Percentiles rank a stretch among this genome's conserved stretches.
Conservation (phyloP, 2,888 invertebrate species). For the Nomada lathburiana region DNA sequence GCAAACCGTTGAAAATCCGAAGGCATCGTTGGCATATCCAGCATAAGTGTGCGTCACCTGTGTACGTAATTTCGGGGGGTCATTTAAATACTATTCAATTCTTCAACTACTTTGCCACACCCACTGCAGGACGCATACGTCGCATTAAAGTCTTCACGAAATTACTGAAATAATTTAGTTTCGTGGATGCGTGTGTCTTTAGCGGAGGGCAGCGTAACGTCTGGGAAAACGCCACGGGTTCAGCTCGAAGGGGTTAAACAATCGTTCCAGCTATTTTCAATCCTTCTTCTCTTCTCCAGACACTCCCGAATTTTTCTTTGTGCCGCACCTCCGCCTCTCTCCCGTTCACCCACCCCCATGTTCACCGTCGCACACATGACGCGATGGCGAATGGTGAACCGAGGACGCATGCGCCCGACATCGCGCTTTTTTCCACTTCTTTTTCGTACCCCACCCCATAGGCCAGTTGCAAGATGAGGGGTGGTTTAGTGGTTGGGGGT, state of each 20-base stretch:
- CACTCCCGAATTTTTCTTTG: conserved; percentile 71
- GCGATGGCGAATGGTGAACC: conserved; percentile 72
- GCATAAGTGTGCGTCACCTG: too few species aligned
- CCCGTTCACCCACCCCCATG: neutral
- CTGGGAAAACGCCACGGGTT: conserved; percentile 20
- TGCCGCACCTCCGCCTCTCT: conserved; percentile 35
- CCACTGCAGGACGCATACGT: neutral
- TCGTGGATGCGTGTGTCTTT: conserved; percentile 1
- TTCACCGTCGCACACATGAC: conserved; percentile 69
- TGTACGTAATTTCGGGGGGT: too few species aligned
- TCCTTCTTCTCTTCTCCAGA: conserved; percentile 54
- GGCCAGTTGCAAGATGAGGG: conserved; percentile 72
- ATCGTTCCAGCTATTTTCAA: conserved; percentile 55
- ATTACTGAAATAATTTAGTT: too few species aligned
- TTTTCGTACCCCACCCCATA: conserved; percentile 58
- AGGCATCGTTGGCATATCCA: neutral
- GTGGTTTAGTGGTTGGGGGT: conserved; percentile 72
- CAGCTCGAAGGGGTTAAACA: conserved; percentile 58
- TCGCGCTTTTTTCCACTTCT: conserved; percentile 64
- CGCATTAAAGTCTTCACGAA: too few species aligned
- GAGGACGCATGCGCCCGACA: conserved; percentile 72
- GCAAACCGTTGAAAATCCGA: neutral
- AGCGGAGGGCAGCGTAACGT: neutral
- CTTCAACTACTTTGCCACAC: neutral
- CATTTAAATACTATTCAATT: too few species aligned